Conservation (phyloP, 2,888 invertebrate species). For the Drosophila planitibia region DNA sequence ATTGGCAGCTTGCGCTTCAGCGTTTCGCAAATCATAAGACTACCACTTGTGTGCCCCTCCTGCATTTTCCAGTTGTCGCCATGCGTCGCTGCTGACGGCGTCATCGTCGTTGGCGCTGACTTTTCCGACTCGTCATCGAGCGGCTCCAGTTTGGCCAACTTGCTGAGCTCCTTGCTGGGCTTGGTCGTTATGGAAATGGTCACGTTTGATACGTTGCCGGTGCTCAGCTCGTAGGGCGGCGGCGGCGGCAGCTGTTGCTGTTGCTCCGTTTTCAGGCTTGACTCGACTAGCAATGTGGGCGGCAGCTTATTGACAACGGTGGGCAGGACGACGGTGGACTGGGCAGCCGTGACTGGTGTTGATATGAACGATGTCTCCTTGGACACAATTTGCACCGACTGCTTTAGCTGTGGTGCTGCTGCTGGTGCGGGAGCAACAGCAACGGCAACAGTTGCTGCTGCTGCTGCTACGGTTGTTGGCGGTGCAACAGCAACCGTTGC, state of each 20-base stretch:
- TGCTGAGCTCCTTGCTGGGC: slow-evolving; percentile 46
- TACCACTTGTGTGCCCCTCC: slow-evolving; percentile 22
- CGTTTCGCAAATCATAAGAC: slow-evolving; percentile 28
- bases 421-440: background rate
- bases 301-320: slow-evolving; percentile 48
- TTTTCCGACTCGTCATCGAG: slow-evolving; percentile 52
- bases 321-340: slow-evolving; percentile 11
- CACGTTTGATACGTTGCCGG: slow-evolving; percentile 64
- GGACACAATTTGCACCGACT: slow-evolving; percentile 85
- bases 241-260: slow-evolving; percentile 41
- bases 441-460: background rate
- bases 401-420: slow-evolving; percentile 50
- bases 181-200: slow-evolving; percentile 77
- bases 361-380: slow-evolving; percentile 88
- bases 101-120: slow-evolving; percentile 27
- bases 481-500: slow-evolving; percentile 2
- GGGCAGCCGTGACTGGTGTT: slow-evolving; percentile 73
- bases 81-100: slow-evolving; percentile 30
- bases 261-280: slow-evolving; percentile 36
- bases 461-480: background rate
- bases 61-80: slow-evolving; percentile 60
- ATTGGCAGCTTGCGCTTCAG: slow-evolving; percentile 61
- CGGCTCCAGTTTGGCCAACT: slow-evolving; percentile 39
- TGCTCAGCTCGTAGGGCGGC: slow-evolving; percentile 57
- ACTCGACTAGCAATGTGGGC: slow-evolving; percentile 38